Base-by-base conservation (phyloP, 2,113 vertebrate genomes). In the Scomber scombrus region DNA sequence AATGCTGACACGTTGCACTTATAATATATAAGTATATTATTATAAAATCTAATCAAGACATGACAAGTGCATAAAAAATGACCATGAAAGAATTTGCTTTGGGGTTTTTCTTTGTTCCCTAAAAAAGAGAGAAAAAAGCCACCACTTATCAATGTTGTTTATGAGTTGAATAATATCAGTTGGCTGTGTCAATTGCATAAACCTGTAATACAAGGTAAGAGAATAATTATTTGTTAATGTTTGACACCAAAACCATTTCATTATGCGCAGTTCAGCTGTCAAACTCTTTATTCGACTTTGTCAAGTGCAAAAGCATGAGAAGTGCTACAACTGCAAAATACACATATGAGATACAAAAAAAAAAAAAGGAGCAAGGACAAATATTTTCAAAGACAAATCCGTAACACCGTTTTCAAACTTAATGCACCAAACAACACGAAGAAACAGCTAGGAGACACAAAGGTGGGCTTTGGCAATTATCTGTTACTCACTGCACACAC, bases 201-300 rank as follows among this genome's bases (percentile, higher is more conserved):
- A 65, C 31, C 43, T 69, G 31, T 12, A 47, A 10, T 14, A n/a
- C 43, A 45, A 15, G 2, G 5, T 1, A 2, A 19, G 29, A 18
- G 5, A 51, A 50, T 31, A 15, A 66, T 5, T 11, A 47, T 13
- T 3, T 45, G 16, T 45, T 60, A 5, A 6, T 52, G 10, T 19
- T 13, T 31, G 15, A 74, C 55, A 75, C 69, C 29, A 21, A 43
- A 29, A 62, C 50, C 3, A 58, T 19, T 58, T 82, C 16, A 51
- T 71, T 55, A 21, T 66, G 0, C 71, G 55, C 54, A 46, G 43
- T 47, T 87, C 61, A 92, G 95, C 94, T 92, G 94, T 95, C 94
- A 95, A 93, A 93, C 68, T 57, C 87, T 94, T 95, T 93, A 94
- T 95, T 95, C 23, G 93, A 96, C 94, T 94, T 96, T 96, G 95